These are phyloP conservation scores for Watsonalla cultraria DNA, from an alignment of 2,888 invertebrate genomes.

Conservation along the genomic window DNA sequence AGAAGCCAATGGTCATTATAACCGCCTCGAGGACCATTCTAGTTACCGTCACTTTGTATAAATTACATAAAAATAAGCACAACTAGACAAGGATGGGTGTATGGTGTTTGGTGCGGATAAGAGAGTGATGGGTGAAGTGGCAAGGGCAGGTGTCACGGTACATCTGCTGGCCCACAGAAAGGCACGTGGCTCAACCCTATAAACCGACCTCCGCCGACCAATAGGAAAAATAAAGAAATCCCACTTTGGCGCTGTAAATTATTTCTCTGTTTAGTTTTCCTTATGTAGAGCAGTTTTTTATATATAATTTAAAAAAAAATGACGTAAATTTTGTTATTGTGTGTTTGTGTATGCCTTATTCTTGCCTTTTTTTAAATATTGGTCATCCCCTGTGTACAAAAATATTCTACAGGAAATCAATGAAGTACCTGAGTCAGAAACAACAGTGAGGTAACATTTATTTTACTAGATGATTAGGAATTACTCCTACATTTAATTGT, in stretches of 20 bases:
- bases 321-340: background rate
- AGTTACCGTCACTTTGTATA: conserved; percentile 76
- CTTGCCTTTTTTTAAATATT: too few relatives aligned
- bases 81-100: conserved; percentile 53
- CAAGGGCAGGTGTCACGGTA: conserved; percentile 74
- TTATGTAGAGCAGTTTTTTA: conserved; percentile 6
- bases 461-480: too few relatives aligned
- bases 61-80: conserved; percentile 77
- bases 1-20: conserved; percentile 62
- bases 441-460: too few relatives aligned
- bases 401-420: too few relatives aligned
- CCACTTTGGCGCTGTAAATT: conserved; percentile 38
- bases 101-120: conserved; percentile 39
- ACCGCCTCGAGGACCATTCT: conserved; percentile 70
- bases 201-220: conserved; percentile 54
- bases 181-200: conserved; percentile 75
- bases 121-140: conserved; percentile 65
- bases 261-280: conserved; percentile 23
- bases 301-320: background rate
- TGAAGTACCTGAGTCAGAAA: too few relatives aligned
- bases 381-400: too few relatives aligned
- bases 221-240: conserved; percentile 64
- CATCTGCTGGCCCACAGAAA: conserved; percentile 67
- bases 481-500: too few relatives aligned
- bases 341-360: too few relatives aligned